Evolutionary conservation across 2,888 invertebrate genomes (phyloP), one percentile per base, ranked within the genome.

Genomic region (Ichneumon xanthorius): DNA sequence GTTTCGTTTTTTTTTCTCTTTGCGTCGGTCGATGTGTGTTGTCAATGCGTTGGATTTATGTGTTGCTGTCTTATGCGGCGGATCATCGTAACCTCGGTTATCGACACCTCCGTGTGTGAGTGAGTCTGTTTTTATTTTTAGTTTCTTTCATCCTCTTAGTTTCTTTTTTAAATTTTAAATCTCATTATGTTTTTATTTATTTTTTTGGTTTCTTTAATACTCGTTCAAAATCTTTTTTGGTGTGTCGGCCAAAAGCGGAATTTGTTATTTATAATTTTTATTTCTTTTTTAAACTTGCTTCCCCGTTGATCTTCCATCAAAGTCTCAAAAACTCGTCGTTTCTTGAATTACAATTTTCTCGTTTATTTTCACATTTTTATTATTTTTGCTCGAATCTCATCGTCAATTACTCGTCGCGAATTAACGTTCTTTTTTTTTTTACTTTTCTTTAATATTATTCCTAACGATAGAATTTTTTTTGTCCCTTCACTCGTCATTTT

Each of bases 161-260:
- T 68, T 16, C 87, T 84, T 85, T 84, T 83, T 58, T 4, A 16
- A 48, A 48, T 58, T 58, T 55, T n/a, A 26, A 55, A 86, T 48
- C 73, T 80, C 73, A 68, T 55, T 26, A 58, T 58, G 22, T 58
- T 58, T 67, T 75, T 48, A 37, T 9, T 37, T 58, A 26, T 61
- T 50, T 80, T 82, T 65, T 48, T 48, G 16, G 45, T 48, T 80
- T 77, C 76, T 73, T 85, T 30, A 70, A 86, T 68, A 85, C 76
- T 79, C 50, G 58, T 83, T 80, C 58, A 61, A 84, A 82, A 78
- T 67, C 71, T 76, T 88, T 89, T 91, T 92, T 92, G 88, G 89
- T 91, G 91, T 91, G 87, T 92, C 16, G 45, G 92, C 92, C 92
- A 89, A 92, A 92, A 92, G 90, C 90, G 88, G 85, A 89, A 90